A percentile compares a stretch with the other conserved stretches of the same genome.
phyloP scores from a whole-genome alignment of 2,888 invertebrate species.

The Troides aeacus region DNA sequence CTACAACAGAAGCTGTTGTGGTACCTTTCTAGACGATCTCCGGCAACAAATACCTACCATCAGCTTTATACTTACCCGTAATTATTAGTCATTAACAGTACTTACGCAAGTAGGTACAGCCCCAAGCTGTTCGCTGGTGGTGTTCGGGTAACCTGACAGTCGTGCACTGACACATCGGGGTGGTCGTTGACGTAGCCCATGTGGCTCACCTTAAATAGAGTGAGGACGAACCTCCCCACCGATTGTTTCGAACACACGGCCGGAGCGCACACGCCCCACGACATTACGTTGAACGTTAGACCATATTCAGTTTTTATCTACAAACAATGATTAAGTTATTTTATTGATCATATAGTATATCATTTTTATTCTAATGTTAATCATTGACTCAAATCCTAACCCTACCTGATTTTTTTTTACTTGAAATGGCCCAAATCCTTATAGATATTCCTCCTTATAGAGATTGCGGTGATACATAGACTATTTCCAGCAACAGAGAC shows the following conservation, averaged over 20 bases:
- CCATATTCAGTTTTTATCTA: conserved; percentile 39
- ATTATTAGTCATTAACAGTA: background rate
- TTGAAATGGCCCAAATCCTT: no score
- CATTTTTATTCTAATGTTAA: no score
- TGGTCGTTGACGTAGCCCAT: conserved; percentile 31
- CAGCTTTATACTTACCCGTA: no score
- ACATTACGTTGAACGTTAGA: conserved; percentile 37
- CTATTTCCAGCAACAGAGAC: no score
- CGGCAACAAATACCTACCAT: no score
- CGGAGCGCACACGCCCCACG: conserved; percentile 48
- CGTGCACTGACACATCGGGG: conserved; percentile 35
- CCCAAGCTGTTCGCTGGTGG: conserved; percentile 27
- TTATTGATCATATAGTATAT: no score
- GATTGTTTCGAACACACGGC: conserved; percentile 40
- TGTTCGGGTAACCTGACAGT: conserved; percentile 38
- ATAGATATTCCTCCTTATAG: no score
- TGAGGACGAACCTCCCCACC: conserved; percentile 38
- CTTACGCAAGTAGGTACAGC: conserved; percentile 42
- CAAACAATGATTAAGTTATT: conserved; percentile 12
- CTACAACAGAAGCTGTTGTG: no score
- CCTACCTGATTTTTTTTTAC: no score
- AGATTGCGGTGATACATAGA: no score
- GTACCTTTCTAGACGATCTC: no score
- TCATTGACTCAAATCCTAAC: no score
- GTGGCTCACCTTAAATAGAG: conserved; percentile 38